A percentile compares a stretch with the other conserved stretches of the same genome.
These are phyloP conservation scores for Cuculus canorus DNA, from an alignment of 2,797 vertebrate species.

Conservation along the genomic window DNA sequence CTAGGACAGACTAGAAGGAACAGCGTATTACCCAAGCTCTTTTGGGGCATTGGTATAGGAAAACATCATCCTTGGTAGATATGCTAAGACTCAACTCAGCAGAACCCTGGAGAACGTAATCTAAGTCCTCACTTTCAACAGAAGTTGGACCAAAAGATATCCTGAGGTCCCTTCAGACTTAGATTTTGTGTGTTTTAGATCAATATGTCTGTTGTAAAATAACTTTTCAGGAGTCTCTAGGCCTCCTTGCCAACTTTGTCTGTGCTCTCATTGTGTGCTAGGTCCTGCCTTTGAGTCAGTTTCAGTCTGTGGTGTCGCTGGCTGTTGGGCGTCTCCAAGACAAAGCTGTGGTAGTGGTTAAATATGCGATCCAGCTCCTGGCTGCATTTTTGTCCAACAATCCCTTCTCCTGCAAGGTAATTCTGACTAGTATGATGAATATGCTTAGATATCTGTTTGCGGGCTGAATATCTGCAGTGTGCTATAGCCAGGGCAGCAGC, in stretches of 20 bases:
- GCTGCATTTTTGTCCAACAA: conserved; percentile 94
- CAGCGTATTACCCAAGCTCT: not conserved
- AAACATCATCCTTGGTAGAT: not conserved
- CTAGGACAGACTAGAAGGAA: not conserved
- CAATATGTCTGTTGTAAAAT: not conserved
- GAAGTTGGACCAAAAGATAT: not conserved
- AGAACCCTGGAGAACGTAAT: not conserved
- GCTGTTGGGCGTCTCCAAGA: conserved; percentile 91
- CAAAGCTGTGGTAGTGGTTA: conserved; percentile 91
- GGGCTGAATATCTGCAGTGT: not conserved
- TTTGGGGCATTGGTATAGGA: not conserved
- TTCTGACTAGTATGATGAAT: fast-evolving
- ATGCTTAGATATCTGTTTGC: not conserved
- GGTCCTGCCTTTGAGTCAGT: conserved; percentile 89
- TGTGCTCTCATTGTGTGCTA: conserved; percentile 41
- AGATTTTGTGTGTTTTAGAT: not conserved
- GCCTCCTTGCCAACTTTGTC: not conserved
- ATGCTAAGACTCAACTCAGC: not conserved
- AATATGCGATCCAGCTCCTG: conserved; percentile 93
- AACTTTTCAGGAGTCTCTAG: not conserved
- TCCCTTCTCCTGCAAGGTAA: conserved; percentile 97
- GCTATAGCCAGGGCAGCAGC: not conserved
- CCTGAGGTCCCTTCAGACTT: not conserved
- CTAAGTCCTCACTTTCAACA: not conserved
- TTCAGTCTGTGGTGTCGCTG: conserved; percentile 88